phyloP scores from a whole-genome alignment of 2,797 vertebrate genomes.

The Podarcis lilfordi region DNA sequence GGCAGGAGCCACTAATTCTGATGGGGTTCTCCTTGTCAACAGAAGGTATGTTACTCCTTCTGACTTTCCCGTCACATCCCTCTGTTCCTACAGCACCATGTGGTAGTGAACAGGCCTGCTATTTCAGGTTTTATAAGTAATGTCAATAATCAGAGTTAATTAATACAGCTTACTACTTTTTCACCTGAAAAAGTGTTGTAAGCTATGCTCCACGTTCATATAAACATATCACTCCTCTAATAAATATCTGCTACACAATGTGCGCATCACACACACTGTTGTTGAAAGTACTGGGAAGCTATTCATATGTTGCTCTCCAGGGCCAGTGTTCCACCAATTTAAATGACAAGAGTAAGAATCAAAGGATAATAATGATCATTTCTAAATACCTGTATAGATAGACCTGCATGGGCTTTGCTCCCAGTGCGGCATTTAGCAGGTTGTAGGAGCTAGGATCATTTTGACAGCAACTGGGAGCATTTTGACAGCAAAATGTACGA shows the following conservation, averaged over 20 bases:
- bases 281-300: neutral
- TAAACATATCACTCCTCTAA: neutral
- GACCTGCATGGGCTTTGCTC: too few species aligned
- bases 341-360: neutral
- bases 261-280: neutral
- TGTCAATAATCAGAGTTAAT: neutral
- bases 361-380: neutral
- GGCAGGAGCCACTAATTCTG: neutral
- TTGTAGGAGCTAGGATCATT: neutral
- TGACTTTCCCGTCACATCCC: neutral
- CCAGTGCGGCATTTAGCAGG: neutral
- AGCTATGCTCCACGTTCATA: neutral
- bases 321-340: neutral
- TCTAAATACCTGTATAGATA: neutral
- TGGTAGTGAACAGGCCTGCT: neutral
- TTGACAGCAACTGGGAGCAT: neutral
- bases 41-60: neutral
- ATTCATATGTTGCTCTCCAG: neutral
- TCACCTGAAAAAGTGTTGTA: neutral
- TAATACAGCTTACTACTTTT: neutral
- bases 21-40: neutral
- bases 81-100: neutral
- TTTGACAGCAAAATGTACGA: too few species aligned
- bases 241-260: neutral
- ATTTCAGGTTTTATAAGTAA: neutral